Percentiles rank a stretch among this genome's conserved stretches.
Conservation (phyloP, 2,797 vertebrate species). For the Oceanodroma leucorhoa region DNA sequence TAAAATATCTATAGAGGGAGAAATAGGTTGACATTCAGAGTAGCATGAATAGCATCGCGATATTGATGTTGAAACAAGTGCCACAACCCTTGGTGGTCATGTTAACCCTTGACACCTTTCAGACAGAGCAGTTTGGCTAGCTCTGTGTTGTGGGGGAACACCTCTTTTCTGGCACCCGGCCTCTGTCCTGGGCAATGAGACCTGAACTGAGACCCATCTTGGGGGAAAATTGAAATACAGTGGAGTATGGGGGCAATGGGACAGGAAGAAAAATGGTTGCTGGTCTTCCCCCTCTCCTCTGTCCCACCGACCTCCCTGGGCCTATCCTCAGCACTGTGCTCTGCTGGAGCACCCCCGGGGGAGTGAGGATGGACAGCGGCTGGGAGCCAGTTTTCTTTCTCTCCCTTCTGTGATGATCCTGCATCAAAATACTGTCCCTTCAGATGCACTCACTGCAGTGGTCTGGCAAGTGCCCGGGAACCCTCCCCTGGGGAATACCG, state of each 20-base stretch:
- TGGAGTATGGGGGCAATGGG: not conserved
- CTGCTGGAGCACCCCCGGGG: rapidly evolving
- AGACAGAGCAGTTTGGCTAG: not conserved
- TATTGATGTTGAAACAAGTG: not conserved
- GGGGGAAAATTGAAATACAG: not conserved
- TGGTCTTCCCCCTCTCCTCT: not conserved
- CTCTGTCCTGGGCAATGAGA: not conserved
- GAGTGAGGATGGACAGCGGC: not conserved
- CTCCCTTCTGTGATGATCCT: not conserved
- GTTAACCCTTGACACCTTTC: not conserved
- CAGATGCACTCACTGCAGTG: not conserved
- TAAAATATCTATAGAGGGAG: not conserved
- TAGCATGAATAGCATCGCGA: not conserved
- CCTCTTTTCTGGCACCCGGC: not conserved
- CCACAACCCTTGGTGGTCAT: not conserved
- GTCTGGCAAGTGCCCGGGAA: not conserved
- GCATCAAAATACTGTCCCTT: not conserved
- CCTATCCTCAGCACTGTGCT: not conserved
- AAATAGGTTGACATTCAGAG: not conserved
- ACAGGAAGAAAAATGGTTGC: not conserved
- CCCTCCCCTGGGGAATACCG: rapidly evolving
- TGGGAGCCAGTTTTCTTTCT: not conserved
- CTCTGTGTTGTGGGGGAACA: not conserved
- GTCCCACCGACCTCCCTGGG: not conserved
- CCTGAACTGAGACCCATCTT: not conserved